These are phyloP conservation scores for Kuschelorhynchus macadamiae DNA, from an alignment of 2,888 invertebrate species.

Conservation along the genomic window DNA sequence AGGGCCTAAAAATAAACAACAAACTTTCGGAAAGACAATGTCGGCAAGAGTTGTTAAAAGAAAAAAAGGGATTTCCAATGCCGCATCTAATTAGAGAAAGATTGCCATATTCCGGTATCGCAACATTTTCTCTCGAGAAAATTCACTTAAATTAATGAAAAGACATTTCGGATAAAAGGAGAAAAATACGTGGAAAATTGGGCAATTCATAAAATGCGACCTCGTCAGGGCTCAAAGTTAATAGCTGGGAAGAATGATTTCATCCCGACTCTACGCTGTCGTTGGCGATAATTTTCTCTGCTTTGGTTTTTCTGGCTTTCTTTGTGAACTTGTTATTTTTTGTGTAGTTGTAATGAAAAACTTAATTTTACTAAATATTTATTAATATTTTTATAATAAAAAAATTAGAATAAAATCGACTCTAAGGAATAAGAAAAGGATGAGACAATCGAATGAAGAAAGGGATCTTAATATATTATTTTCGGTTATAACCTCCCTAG, in stretches of 20 bases:
- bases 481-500: too few species aligned
- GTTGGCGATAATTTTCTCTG: slow-evolving; percentile 17
- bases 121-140: background rate
- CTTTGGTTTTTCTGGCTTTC: slow-evolving; percentile 1
- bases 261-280: slow-evolving; percentile 11
- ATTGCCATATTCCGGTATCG: slow-evolving; percentile 1
- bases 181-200: slow-evolving; percentile 31
- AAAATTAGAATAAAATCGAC: too few species aligned
- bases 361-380: slow-evolving; percentile 3
- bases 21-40: too few species aligned
- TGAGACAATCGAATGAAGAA: too few species aligned
- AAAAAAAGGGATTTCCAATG: too few species aligned
- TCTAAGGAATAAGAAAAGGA: too few species aligned
- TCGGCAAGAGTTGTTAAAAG: too few species aligned
- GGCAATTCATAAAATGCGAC: slow-evolving; percentile 28
- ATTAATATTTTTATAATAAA: too few species aligned
- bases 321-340: background rate
- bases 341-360: background rate
- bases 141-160: slow-evolving; percentile 33
- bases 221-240: slow-evolving; percentile 23
- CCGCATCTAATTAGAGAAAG: slow-evolving; percentile 18
- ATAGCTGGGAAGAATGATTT: slow-evolving; percentile 20
- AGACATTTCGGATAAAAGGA: slow-evolving; percentile 11
- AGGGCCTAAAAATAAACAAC: too few species aligned
- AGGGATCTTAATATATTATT: too few species aligned